A percentile compares a stretch with the other conserved stretches of the same genome.
Evolutionary conservation across 2,888 invertebrate species (phyloP).

Genomic region (Euspilapteryx auroguttella): DNA sequence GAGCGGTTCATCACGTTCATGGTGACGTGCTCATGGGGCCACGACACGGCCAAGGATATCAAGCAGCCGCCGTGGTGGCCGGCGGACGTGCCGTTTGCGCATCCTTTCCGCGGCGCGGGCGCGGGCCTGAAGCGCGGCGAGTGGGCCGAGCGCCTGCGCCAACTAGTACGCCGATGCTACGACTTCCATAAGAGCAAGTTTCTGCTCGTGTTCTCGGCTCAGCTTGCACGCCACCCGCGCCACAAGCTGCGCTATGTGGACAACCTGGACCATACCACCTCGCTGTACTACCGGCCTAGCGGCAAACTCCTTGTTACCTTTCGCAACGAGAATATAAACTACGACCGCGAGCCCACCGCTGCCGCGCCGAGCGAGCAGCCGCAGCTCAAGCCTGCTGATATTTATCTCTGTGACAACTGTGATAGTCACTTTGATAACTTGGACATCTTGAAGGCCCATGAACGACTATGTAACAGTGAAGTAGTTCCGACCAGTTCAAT

Average conservation of each 20-base stretch:
- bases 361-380: too few relatives aligned
- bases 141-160: conserved; percentile 66
- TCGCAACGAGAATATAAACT: conserved; percentile 72
- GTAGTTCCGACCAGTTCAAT: conserved; percentile 15
- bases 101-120: conserved; percentile 63
- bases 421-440: conserved; percentile 69
- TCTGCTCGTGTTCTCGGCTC: conserved; percentile 69
- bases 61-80: conserved; percentile 75
- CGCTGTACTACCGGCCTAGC: conserved; percentile 66
- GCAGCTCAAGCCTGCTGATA: conserved; percentile 65
- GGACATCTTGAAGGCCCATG: conserved; percentile 34
- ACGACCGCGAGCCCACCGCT: conserved; percentile 35
- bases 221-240: conserved; percentile 66
- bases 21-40: conserved; percentile 75
- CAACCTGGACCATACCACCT: conserved; percentile 74
- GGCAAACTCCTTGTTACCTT: conserved; percentile 72
- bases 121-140: conserved; percentile 35
- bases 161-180: conserved; percentile 70
- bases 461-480: conserved; percentile 45
- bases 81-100: conserved; percentile 63
- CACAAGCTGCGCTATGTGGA: conserved; percentile 69
- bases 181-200: conserved; percentile 73
- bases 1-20: conserved; percentile 75
- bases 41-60: conserved; percentile 58
- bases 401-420: conserved; percentile 75